A percentile compares a stretch with the other conserved stretches of the same genome.
Conservation (phyloP, 2,113 vertebrate genomes). For the Castor canadensis region DNA sequence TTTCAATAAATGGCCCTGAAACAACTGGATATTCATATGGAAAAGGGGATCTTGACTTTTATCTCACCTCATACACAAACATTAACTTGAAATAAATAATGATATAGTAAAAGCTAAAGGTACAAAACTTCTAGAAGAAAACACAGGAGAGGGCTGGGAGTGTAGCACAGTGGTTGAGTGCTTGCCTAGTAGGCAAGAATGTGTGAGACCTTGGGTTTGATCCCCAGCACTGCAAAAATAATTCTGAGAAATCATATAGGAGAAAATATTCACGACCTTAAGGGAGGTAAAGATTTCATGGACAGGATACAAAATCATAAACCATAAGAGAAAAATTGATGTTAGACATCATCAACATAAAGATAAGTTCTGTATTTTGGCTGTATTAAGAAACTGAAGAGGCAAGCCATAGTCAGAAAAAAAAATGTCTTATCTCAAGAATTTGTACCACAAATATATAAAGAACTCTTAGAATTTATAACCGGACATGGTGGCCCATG, state of each 20-base stretch:
- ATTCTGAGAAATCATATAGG: neutral
- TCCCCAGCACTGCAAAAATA: neutral
- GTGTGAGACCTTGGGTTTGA: neutral
- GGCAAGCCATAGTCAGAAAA: neutral
- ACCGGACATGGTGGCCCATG: too few relatives aligned
- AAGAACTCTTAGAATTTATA: neutral
- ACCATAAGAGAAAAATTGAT: neutral
- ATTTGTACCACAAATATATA: neutral
- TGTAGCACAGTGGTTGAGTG: neutral
- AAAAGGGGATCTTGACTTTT: neutral
- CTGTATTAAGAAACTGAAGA: neutral
- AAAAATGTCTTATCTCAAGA: neutral
- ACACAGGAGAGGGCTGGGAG: neutral
- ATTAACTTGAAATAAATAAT: neutral
- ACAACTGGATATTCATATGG: neutral
- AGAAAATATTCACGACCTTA: neutral
- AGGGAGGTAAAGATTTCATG: neutral
- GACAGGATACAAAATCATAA: neutral
- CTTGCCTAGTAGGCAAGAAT: neutral
- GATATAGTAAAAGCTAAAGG: neutral
- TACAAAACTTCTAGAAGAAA: neutral
- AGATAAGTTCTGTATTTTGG: conserved; percentile 1
- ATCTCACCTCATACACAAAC: neutral
- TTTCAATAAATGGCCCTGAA: neutral
- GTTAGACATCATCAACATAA: neutral